phyloP scores from a whole-genome alignment of 2,113 vertebrate species.

The Oplegnathus fasciatus region DNA sequence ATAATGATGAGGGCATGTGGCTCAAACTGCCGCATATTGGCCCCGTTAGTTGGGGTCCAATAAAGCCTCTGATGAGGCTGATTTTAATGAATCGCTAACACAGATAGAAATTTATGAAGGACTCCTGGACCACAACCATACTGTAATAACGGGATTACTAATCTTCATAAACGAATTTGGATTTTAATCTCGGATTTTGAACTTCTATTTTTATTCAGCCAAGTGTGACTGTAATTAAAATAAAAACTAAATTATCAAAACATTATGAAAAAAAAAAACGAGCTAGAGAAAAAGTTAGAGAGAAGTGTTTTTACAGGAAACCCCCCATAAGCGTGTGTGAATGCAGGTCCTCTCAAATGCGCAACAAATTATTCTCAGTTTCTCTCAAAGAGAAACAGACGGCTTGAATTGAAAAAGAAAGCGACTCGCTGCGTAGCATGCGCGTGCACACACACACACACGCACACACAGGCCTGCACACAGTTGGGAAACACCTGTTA shows the following conservation, averaged over 20 bases:
- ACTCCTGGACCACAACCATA: background rate
- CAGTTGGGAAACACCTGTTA: slow-evolving; percentile 86
- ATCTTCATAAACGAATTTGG: background rate
- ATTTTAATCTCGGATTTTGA: background rate
- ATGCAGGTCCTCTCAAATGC: background rate
- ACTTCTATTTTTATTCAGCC: background rate
- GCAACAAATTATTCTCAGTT: slow-evolving; percentile 45
- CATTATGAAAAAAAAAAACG: background rate
- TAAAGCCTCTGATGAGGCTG: slow-evolving; percentile 29
- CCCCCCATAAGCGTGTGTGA: background rate
- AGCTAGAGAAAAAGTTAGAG: background rate
- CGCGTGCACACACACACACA: slow-evolving; percentile 22
- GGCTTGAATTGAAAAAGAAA: slow-evolving; percentile 42
- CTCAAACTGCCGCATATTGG: slow-evolving; percentile 39
- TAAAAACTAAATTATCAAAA: background rate
- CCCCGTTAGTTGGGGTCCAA: slow-evolving; percentile 30
- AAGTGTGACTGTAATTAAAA: background rate
- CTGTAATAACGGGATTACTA: background rate
- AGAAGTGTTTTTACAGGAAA: background rate
- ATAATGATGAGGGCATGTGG: slow-evolving; percentile 38
- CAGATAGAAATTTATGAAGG: background rate
- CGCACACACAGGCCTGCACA: slow-evolving; percentile 22
- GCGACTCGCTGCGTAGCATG: slow-evolving; percentile 11
- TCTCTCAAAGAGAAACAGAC: slow-evolving; percentile 46
- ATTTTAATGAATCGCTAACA: slow-evolving; percentile 37